Evolutionary conservation across 2,888 invertebrate species (phyloP).

Genomic region (Scrobipalpa costella): DNA sequence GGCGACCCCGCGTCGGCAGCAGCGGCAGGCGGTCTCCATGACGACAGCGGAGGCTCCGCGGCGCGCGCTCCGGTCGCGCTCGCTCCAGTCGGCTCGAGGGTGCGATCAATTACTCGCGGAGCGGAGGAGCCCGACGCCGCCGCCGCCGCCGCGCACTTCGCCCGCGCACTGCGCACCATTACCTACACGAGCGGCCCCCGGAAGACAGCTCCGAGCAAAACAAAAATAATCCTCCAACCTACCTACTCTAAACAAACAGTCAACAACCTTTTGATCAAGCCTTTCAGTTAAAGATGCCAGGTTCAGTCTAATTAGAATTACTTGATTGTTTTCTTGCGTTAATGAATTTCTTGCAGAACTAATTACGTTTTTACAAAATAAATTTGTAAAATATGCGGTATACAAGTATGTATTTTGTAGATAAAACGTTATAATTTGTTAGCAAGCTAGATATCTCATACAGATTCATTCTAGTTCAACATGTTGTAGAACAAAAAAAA

Average conservation of each 20-base stretch:
- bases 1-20: slow-evolving; percentile 61
- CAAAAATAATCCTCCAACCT: slow-evolving; percentile 19
- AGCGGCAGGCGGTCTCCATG: slow-evolving; percentile 72
- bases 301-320: neutral
- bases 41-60: slow-evolving; percentile 62
- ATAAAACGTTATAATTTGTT: too few species aligned
- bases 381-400: too few species aligned
- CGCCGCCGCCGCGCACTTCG: slow-evolving; percentile 44
- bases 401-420: too few species aligned
- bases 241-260: slow-evolving; percentile 6
- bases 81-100: slow-evolving; percentile 39
- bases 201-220: slow-evolving; percentile 29
- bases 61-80: slow-evolving; percentile 50
- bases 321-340: too few species aligned
- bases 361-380: too few species aligned
- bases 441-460: too few species aligned
- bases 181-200: slow-evolving; percentile 30
- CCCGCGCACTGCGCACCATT: slow-evolving; percentile 42
- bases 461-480: too few species aligned
- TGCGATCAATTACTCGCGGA: slow-evolving; percentile 70
- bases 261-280: neutral
- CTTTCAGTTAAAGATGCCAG: neutral
- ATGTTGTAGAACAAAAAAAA: too few species aligned
- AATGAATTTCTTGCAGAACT: too few species aligned
- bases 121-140: slow-evolving; percentile 49